Percentiles rank a stretch among this genome's conserved stretches.
Evolutionary conservation across 2,113 vertebrate genomes (phyloP).

Genomic region (Numida meleagris): DNA sequence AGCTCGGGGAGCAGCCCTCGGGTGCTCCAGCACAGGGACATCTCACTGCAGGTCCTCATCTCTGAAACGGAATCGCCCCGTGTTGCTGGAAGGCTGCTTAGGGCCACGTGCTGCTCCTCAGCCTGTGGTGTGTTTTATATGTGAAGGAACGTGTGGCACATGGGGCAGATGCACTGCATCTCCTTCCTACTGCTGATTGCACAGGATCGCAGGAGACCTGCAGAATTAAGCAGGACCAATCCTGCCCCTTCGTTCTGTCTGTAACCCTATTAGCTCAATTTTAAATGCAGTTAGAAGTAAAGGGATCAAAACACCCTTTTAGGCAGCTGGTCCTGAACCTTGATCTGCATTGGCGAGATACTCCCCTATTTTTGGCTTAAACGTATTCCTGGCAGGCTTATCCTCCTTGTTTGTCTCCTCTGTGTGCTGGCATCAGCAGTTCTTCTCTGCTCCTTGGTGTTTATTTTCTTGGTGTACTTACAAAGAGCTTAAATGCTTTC

Average conservation of each 20-base stretch:
- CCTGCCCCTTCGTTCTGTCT: neutral
- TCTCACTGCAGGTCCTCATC: neutral
- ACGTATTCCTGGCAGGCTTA: conserved; percentile 25
- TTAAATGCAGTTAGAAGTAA: neutral
- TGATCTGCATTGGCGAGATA: neutral
- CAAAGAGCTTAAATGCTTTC: neutral
- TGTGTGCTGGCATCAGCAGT: conserved; percentile 35
- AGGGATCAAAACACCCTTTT: neutral
- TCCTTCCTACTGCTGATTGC: neutral
- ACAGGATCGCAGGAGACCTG: neutral
- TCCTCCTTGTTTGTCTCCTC: conserved; percentile 8
- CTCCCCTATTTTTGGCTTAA: neutral
- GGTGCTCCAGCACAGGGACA: neutral
- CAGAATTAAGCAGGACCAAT: too few relatives aligned
- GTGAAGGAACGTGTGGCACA: neutral
- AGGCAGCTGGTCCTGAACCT: conserved; percentile 12
- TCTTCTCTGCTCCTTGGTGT: neutral
- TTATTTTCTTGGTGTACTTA: conserved; percentile 8
- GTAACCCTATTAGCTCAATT: neutral
- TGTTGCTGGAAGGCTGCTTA: neutral
- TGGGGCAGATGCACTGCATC: neutral
- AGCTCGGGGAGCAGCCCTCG: neutral
- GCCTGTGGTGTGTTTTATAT: neutral
- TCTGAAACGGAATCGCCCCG: neutral
- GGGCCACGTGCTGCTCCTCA: neutral